A percentile compares a stretch with the other conserved stretches of the same genome.
Conservation (phyloP, 2,888 invertebrate species). For the Agrotis exclamationis region DNA sequence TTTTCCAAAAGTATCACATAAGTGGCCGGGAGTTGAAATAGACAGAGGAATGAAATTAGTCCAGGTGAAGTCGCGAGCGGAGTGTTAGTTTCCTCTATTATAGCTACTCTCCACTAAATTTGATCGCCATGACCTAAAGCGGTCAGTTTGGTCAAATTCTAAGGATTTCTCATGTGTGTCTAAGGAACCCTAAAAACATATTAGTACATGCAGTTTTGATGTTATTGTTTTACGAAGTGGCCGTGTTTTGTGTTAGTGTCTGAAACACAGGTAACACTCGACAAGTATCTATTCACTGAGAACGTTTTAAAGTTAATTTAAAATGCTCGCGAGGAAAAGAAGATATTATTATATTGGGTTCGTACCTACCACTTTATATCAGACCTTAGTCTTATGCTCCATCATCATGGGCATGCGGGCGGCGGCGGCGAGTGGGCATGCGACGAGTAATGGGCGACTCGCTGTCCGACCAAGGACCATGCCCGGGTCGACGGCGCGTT, state of each 20-base stretch:
- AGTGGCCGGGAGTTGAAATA: too few relatives aligned
- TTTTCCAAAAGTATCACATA: too few relatives aligned
- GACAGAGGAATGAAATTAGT: too few relatives aligned
- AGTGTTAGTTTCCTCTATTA: too few relatives aligned
- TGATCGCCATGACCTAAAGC: too few relatives aligned
- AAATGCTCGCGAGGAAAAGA: constrained; percentile 57
- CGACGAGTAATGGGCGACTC: too few relatives aligned
- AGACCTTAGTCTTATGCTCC: background rate
- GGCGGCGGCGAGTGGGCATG: too few relatives aligned
- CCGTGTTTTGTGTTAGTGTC: constrained; percentile 43
- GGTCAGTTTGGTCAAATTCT: background rate
- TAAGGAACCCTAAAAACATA: constrained; percentile 33
- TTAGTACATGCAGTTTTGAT: constrained; percentile 33
- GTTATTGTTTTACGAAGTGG: constrained; percentile 39
- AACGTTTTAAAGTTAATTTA: constrained; percentile 15
- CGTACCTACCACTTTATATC: constrained; percentile 7
- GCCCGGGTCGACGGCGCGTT: too few relatives aligned
- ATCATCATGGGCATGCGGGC: too few relatives aligned
- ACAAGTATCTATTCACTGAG: background rate
- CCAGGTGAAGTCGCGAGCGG: too few relatives aligned
- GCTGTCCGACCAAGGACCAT: too few relatives aligned
- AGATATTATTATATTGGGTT: constrained; percentile 51
- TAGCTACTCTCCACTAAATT: too few relatives aligned
- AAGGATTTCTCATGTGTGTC: background rate
- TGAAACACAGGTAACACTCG: constrained; percentile 39